Conservation (phyloP, 2,888 invertebrate species). For the Leptarthrus brevirostris region DNA sequence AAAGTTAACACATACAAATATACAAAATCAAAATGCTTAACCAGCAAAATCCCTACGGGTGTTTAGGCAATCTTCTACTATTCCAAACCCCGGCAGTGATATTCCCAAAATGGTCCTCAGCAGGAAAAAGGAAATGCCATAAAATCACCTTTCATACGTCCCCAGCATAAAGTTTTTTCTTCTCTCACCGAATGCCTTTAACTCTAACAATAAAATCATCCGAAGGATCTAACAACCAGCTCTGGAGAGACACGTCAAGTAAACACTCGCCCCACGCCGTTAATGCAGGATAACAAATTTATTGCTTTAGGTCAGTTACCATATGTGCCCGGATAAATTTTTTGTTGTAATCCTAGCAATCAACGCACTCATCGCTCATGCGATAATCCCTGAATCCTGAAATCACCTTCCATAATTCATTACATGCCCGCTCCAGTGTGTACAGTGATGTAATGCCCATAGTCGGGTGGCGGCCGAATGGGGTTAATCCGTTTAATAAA, state of each 20-base stretch:
- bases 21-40: too few species aligned
- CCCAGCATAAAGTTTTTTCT: too few species aligned
- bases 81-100: too few species aligned
- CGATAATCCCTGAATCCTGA: slow-evolving; percentile 44
- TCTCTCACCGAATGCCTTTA: neutral
- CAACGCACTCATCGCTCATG: slow-evolving; percentile 49
- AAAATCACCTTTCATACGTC: too few species aligned
- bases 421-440: slow-evolving; percentile 8
- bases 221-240: neutral
- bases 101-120: too few species aligned
- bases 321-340: slow-evolving; percentile 42
- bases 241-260: neutral
- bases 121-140: too few species aligned
- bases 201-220: slow-evolving; percentile 10
- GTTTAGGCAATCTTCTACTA: too few species aligned
- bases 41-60: too few species aligned
- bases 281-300: slow-evolving; percentile 45
- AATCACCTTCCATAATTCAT: slow-evolving; percentile 51
- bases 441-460: neutral
- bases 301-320: slow-evolving; percentile 45
- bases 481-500: slow-evolving; percentile 46
- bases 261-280: slow-evolving; percentile 6
- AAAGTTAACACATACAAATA: too few species aligned
- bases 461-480: neutral
- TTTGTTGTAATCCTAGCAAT: slow-evolving; percentile 49